Evolutionary conservation across 1,140 invertebrate species (phyloP).

Genomic region (Mercenaria mercenaria): DNA sequence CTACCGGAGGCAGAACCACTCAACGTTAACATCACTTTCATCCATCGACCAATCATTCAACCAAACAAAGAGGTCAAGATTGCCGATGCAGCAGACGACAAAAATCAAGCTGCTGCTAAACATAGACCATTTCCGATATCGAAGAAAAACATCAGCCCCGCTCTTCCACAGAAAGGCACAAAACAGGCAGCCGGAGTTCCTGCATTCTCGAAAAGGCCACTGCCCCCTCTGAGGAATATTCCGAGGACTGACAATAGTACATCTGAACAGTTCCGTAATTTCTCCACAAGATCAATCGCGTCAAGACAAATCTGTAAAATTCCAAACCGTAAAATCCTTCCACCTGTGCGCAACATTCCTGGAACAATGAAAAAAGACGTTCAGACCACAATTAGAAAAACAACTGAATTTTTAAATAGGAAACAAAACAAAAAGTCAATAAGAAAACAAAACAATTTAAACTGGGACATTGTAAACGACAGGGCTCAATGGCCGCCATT

Average conservation of each 20-base stretch:
- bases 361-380: background rate
- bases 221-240: background rate
- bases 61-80: background rate
- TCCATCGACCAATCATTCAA: background rate
- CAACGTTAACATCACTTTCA: constrained; percentile 16
- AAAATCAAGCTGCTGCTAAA: background rate
- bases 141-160: background rate
- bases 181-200: background rate
- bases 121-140: background rate
- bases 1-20: background rate
- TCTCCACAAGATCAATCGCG: background rate
- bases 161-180: too few species aligned
- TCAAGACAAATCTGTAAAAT: too few species aligned
- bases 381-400: background rate
- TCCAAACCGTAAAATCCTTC: background rate
- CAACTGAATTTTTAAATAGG: background rate
- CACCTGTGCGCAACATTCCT: background rate
- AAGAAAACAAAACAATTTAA: background rate
- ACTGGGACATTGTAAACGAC: background rate
- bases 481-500: constrained; percentile 35
- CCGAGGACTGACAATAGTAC: background rate
- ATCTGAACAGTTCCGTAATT: background rate
- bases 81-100: background rate
- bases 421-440: background rate
- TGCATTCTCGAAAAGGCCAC: background rate